Base-by-base conservation (phyloP, 2,888 invertebrate species). In the Macaria notata region DNA sequence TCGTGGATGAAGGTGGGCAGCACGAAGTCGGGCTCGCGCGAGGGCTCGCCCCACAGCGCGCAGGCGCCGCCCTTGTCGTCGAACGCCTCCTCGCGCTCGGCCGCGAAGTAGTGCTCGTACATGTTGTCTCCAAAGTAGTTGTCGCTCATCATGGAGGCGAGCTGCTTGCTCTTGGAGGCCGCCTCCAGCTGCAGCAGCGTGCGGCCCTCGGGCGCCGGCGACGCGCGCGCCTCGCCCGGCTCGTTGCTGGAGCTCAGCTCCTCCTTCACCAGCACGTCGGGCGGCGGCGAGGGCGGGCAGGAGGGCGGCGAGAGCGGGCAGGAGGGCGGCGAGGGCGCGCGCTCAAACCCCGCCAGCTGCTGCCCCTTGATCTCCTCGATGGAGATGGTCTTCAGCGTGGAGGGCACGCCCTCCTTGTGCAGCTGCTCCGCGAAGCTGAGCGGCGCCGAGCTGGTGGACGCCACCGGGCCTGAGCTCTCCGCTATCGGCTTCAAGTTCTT, bases 121-220 rank as follows among this genome's bases (percentile, higher is more conserved):
- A 89, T 86, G 62, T 90, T 90, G 64, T 92, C 90, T 0, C 91
- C 89, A 53, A 91, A 89, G 62, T 92, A 92, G 61, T 90, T 89
- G 43, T 91, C 91, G 63, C 83, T 89, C 78, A 91, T 91, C 86
- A 92, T 88, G 56, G 71, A 88, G 4, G 87, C 91, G 65, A 90
- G 88, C 62, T 90, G 89, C 57, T 90, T 91, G 62, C 80, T 89
- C 65, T 90, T 90, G 0, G 86, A 82, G 19, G 86, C 73, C 2
- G 84, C 81, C 66, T 89, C 90, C 1, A 89, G 86, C 31, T 79
- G 77, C 5, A 88, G 76, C n/a, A 6, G 4, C 33, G 33, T 4
- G 4, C 33, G 33, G 33, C 33, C 4, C 33, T n/a, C n/a, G n/a
- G 33, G 33, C 33, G 33, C 4, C 33, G 33, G 33, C 33, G 33